Evolutionary conservation across 1,140 invertebrate genomes (phyloP).

Genomic region (Philotrypesis tridentata): DNA sequence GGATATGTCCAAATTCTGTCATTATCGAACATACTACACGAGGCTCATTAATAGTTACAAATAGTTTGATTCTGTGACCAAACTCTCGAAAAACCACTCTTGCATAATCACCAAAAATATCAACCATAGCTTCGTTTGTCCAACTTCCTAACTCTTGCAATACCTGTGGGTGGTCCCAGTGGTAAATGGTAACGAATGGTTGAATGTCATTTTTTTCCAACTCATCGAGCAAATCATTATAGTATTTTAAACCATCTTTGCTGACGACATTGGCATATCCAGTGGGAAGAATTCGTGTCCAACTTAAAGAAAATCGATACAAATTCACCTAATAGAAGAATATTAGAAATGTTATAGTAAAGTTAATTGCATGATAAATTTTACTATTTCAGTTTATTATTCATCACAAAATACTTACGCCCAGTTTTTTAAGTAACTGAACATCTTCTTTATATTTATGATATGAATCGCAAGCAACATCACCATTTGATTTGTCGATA

Average conservation of each 20-base stretch:
- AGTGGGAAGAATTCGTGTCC: conserved; percentile 76
- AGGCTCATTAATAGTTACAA: conserved; percentile 74
- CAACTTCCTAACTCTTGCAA: conserved; percentile 78
- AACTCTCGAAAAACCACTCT: conserved; percentile 71
- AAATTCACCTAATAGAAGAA: conserved; percentile 63
- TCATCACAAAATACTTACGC: conserved; percentile 69
- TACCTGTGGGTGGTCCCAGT: conserved; percentile 74
- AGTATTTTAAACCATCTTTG: conserved; percentile 75
- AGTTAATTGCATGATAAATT: too few relatives aligned
- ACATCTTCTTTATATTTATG: conserved; percentile 73
- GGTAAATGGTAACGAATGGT: conserved; percentile 74
- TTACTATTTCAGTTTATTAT: too few relatives aligned
- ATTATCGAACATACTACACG: conserved; percentile 63
- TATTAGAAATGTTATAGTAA: too few relatives aligned
- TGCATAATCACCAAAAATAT: conserved; percentile 76
- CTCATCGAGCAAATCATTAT: conserved; percentile 75
- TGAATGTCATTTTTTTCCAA: conserved; percentile 73
- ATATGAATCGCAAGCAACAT: conserved; percentile 72
- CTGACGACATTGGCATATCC: conserved; percentile 75
- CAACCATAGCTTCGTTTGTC: conserved; percentile 75
- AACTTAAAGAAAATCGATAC: conserved; percentile 79
- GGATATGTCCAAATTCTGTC: conserved; percentile 52
- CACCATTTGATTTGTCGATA: conserved; percentile 72
- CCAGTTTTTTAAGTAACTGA: conserved; percentile 68
- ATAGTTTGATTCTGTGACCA: conserved; percentile 69